Percentiles rank a stretch among this genome's conserved stretches.
phyloP scores from a whole-genome alignment of 1,140 invertebrate species.

The Megalopta genalis region DNA sequence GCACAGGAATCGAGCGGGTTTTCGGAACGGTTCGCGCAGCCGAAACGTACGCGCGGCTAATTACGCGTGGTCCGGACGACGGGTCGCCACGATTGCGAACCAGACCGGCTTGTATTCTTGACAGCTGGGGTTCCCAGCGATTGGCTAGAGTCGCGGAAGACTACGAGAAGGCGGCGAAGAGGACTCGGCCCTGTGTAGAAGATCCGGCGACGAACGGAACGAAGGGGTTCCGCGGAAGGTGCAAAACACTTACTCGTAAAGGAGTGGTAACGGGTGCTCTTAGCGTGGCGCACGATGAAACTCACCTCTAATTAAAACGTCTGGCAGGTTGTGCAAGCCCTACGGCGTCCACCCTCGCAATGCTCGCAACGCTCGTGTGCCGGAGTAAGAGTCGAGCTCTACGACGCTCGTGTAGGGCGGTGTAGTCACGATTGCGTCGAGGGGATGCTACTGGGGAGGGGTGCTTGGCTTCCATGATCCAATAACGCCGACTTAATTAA shows the following conservation, averaged over 20 bases:
- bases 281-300: slow-evolving; percentile 65
- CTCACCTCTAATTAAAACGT: slow-evolving; percentile 80
- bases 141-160: not conserved
- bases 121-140: not conserved
- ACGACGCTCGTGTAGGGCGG: slow-evolving; percentile 45
- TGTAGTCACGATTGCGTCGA: slow-evolving; percentile 35
- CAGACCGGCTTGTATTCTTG: not conserved
- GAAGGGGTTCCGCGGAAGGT: slow-evolving; percentile 43
- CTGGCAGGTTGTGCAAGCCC: slow-evolving; percentile 73
- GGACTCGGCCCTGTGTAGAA: not conserved
- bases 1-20: too few species aligned
- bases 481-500: slow-evolving; percentile 80
- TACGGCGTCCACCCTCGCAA: slow-evolving; percentile 73
- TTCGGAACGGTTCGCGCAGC: too few species aligned
- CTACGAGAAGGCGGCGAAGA: not conserved
- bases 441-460: slow-evolving; percentile 55
- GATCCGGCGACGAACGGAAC: slow-evolving; percentile 24
- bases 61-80: too few species aligned
- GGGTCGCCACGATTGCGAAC: too few species aligned
- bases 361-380: slow-evolving; percentile 53
- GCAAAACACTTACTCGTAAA: slow-evolving; percentile 61
- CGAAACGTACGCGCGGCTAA: too few species aligned
- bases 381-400: slow-evolving; percentile 44
- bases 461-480: slow-evolving; percentile 79
- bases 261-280: slow-evolving; percentile 59